Evolutionary conservation across 2,888 invertebrate genomes (phyloP).

Genomic region (Pantelozetes paolii): DNA sequence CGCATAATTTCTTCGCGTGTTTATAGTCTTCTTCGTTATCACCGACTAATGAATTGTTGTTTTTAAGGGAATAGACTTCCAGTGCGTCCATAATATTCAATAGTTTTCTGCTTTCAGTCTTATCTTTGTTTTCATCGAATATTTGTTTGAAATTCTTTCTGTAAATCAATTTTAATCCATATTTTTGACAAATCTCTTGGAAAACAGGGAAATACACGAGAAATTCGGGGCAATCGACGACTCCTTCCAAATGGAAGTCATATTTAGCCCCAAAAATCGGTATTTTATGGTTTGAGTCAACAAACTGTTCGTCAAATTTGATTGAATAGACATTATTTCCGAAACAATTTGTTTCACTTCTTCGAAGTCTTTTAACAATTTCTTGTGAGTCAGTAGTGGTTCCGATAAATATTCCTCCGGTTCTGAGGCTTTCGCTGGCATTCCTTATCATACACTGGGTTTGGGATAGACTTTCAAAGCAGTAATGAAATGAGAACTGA

Average conservation of each 20-base stretch:
- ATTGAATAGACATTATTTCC: constrained; percentile 58
- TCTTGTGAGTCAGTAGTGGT: constrained; percentile 92
- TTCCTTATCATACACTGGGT: constrained; percentile 89
- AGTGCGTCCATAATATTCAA: constrained; percentile 73
- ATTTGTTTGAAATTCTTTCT: constrained; percentile 68
- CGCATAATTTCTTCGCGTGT: constrained; percentile 61
- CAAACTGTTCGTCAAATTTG: constrained; percentile 51
- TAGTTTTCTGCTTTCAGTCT: constrained; percentile 52
- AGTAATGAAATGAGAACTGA: constrained; percentile 98
- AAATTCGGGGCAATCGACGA: constrained; percentile 98
- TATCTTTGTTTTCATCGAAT: constrained; percentile 60
- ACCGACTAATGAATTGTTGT: constrained; percentile 57
- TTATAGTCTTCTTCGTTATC: constrained; percentile 62
- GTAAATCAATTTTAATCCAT: constrained; percentile 56
- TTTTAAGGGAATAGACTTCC: constrained; percentile 66
- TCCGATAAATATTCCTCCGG: constrained; percentile 93
- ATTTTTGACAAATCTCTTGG: constrained; percentile 58
- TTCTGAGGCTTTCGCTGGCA: constrained; percentile 78
- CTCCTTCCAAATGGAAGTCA: constrained; percentile 89
- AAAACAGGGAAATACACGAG: constrained; percentile 87
- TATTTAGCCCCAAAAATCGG: constrained; percentile 94
- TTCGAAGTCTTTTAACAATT: constrained; percentile 61
- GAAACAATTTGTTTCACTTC: constrained; percentile 49
- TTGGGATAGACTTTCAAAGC: constrained; percentile 81
- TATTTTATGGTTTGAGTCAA: constrained; percentile 47